Base-by-base conservation (phyloP, 2,888 invertebrate genomes). In the Microdon myrmicae region DNA sequence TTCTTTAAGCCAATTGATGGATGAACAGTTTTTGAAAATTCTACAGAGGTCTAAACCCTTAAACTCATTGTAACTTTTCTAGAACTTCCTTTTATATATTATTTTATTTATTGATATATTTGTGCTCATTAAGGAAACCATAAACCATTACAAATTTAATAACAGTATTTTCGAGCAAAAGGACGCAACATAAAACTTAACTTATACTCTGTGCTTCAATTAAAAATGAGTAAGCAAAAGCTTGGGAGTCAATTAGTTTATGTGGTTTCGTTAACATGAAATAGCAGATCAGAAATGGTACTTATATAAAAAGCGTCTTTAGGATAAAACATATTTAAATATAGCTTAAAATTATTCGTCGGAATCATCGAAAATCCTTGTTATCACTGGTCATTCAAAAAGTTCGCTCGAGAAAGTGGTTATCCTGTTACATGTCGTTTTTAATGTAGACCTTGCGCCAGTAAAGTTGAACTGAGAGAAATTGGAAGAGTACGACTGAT, bases 381-480 rank as follows among this genome's bases (percentile, higher is more conserved):
- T 35, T 13, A 47, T 64, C 58, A 53, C 64, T 64, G 58, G 64
- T 51, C 51, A 37, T 51, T 49, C 34, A 14, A 4, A 8, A 10
- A 19, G 32, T 44, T 44, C 31, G 22, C 32, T 8, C 12, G 12
- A 7, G 26, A 8, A 10, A 43, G 12, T n/a, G 12, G 4, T 29
- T 12, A 14, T 34, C 32, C 4, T 26, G 22, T 35, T 26, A 10
- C 13, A 43, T n/a, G n/a, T 22, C 25, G 20, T 14, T 14, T 22
- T 51, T 13, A 64, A 10, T 47, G 51, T n/a, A 61, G 41, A 20
- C 23, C 25, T 12, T 71, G 69, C 3, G 70, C 67, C 19, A 73
- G 39, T 41, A 74, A 68, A 32, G 72, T 70, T 31, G 75, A 72
- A 49, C 76, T 73, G 29, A 77, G 67, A 3, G 76, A 75, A 22